These are phyloP conservation scores for Tapera naevia DNA, from an alignment of 2,797 vertebrate genomes.

Conservation along the genomic window DNA sequence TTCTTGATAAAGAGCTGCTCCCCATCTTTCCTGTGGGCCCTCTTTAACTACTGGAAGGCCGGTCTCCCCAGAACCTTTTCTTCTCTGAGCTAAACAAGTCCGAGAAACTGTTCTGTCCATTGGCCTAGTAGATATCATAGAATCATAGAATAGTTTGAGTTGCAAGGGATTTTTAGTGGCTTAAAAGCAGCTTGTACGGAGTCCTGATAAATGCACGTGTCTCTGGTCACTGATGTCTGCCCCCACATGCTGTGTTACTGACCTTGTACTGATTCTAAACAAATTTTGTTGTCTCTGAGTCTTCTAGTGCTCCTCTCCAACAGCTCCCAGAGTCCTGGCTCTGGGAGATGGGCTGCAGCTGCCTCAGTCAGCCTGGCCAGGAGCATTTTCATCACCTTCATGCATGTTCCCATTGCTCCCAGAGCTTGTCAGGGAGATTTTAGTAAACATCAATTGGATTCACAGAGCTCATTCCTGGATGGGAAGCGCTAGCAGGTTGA, in stretches of 20 bases:
- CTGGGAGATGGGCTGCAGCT: not conserved
- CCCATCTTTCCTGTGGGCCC: too few relatives aligned
- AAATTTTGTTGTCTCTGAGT: not conserved
- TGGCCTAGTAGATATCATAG: not conserved
- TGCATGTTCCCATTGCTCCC: not conserved
- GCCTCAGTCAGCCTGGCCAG: not conserved
- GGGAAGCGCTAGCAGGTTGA: not conserved
- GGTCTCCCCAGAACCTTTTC: too few relatives aligned
- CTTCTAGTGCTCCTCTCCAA: not conserved
- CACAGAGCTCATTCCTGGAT: not conserved
- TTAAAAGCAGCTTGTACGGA: not conserved
- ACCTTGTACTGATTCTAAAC: not conserved
- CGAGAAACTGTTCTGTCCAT: not conserved
- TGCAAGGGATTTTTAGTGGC: too few relatives aligned
- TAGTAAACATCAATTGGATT: not conserved
- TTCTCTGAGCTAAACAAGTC: too few relatives aligned
- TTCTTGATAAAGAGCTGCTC: too few relatives aligned
- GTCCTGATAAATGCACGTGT: not conserved
- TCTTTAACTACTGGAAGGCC: too few relatives aligned
- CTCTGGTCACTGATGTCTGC: not conserved
- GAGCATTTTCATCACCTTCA: not conserved
- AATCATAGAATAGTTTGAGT: too few relatives aligned
- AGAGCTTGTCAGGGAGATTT: not conserved
- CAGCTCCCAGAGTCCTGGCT: not conserved
- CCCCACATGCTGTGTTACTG: fast-evolving